These are phyloP conservation scores for Tapera naevia DNA, from an alignment of 2,797 vertebrate genomes.

Conservation along the genomic window DNA sequence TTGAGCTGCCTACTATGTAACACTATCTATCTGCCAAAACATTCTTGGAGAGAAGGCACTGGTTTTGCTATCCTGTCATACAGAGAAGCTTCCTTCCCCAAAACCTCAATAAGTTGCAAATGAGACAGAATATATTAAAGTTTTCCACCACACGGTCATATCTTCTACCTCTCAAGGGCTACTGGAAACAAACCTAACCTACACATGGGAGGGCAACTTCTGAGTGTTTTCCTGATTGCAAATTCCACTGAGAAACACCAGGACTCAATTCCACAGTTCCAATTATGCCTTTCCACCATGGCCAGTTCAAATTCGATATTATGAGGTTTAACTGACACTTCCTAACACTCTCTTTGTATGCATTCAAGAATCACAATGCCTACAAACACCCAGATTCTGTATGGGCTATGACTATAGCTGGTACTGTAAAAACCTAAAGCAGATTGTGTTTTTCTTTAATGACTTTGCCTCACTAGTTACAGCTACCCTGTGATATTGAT, in stretches of 20 bases:
- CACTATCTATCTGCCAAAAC: neutral
- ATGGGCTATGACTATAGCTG: neutral
- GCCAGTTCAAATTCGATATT: fast-evolving
- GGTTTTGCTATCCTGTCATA: neutral
- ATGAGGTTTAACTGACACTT: neutral
- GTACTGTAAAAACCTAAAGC: neutral
- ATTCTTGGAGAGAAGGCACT: neutral
- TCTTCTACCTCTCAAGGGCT: neutral
- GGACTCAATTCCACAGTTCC: neutral
- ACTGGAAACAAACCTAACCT: neutral
- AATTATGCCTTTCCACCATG: fast-evolving
- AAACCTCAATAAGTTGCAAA: neutral
- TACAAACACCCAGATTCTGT: neutral
- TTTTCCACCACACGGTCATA: neutral
- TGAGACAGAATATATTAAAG: neutral
- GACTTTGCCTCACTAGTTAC: neutral
- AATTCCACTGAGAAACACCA: neutral
- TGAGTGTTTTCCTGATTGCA: neutral
- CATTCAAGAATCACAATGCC: neutral
- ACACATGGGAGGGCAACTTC: neutral
- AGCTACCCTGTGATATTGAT: neutral
- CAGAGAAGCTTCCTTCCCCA: neutral
- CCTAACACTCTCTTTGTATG: neutral
- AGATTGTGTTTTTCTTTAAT: neutral
- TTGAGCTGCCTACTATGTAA: neutral